Percentiles rank a stretch among this genome's conserved stretches.
phyloP scores from a whole-genome alignment of 2,797 vertebrate genomes.

The Siniperca scherzeri region DNA sequence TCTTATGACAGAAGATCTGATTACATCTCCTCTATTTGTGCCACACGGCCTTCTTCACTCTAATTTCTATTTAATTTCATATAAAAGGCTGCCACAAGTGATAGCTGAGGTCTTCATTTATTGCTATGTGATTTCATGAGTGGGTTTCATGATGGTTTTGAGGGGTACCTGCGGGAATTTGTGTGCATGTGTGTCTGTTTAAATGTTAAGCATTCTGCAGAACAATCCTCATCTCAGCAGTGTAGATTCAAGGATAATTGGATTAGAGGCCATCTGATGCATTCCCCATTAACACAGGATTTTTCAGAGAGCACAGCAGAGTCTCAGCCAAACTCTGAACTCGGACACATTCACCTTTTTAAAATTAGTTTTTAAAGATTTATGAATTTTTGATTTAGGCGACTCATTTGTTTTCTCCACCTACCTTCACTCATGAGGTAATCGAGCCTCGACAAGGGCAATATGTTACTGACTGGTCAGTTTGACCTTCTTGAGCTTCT shows the following conservation, averaged over 20 bases:
- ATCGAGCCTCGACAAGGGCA: neutral
- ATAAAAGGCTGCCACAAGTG: slow-evolving; percentile 20
- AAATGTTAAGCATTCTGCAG: slow-evolving; percentile 52
- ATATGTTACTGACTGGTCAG: slow-evolving; percentile 22
- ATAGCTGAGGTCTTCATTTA: slow-evolving; percentile 35
- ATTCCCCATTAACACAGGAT: slow-evolving; percentile 25
- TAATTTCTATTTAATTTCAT: slow-evolving; percentile 42
- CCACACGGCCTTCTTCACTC: slow-evolving; percentile 14
- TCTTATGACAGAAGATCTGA: slow-evolving; percentile 41
- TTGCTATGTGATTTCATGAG: slow-evolving; percentile 36
- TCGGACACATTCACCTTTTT: slow-evolving; percentile 4
- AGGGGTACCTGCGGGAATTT: slow-evolving; percentile 15
- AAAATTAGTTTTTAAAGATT: neutral
- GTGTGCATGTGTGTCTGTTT: neutral
- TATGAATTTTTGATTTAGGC: neutral
- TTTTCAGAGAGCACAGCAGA: slow-evolving; percentile 22
- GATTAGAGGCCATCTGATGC: slow-evolving; percentile 46
- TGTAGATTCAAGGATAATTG: slow-evolving; percentile 57
- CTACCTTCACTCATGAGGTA: neutral
- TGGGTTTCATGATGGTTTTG: slow-evolving; percentile 20
- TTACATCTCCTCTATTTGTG: slow-evolving; percentile 31
- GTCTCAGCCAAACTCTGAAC: neutral
- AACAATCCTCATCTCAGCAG: slow-evolving; percentile 41
- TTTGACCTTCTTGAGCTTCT: slow-evolving; percentile 17
- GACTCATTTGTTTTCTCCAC: slow-evolving; percentile 5